phyloP scores from a whole-genome alignment of 2,113 vertebrate species.

The Syrrhaptes paradoxus region DNA sequence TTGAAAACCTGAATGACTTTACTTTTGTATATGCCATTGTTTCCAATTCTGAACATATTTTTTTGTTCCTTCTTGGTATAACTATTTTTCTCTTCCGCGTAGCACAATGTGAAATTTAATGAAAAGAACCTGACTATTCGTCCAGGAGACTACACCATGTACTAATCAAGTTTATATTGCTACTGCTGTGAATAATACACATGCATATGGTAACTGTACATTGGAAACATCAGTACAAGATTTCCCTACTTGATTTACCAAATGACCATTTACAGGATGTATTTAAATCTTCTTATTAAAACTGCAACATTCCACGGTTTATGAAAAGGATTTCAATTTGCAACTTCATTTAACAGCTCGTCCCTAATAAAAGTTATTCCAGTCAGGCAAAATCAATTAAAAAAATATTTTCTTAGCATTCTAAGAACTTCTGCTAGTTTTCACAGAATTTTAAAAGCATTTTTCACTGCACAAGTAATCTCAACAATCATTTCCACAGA shows the following conservation, averaged over 20 bases:
- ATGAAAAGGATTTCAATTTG: not conserved
- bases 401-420: not conserved
- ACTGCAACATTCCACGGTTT: not conserved
- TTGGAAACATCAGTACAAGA: not conserved
- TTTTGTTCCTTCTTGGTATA: not conserved
- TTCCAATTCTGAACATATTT: not conserved
- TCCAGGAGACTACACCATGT: not conserved
- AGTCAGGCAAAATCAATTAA: not conserved
- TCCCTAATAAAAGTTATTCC: not conserved
- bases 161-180: not conserved
- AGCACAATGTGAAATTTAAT: not conserved
- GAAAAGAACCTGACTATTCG: not conserved
- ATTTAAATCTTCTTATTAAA: not conserved
- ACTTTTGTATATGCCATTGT: not conserved
- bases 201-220: not conserved
- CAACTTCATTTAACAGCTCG: not conserved
- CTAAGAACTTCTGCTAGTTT: conserved; percentile 13
- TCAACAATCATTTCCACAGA: conserved; percentile 46
- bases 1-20: not conserved
- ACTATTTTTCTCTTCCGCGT: not conserved
- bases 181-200: not conserved
- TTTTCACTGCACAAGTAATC: conserved; percentile 43
- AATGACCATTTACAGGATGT: not conserved
- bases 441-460: conserved; percentile 22
- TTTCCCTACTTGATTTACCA: not conserved